Evolutionary conservation across 2,797 vertebrate species (phyloP).

Genomic region (Botia almorhae): DNA sequence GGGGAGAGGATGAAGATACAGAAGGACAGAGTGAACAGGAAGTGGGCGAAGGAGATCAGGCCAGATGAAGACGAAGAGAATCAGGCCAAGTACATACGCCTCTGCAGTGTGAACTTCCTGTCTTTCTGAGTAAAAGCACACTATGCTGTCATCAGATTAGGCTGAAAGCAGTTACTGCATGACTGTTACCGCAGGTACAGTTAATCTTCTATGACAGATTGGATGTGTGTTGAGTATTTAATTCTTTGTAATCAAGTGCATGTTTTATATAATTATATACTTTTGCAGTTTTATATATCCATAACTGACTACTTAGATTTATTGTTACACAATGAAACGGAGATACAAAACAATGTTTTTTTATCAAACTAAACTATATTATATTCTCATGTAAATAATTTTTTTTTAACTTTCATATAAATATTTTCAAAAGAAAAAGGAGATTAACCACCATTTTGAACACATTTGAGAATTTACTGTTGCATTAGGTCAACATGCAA

Average conservation of each 20-base stretch:
- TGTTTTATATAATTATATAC: not conserved
- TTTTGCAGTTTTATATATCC: not conserved
- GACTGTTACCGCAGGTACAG: not conserved
- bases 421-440: too few species aligned
- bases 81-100: slow-evolving; percentile 59
- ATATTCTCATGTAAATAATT: too few species aligned
- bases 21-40: slow-evolving; percentile 57
- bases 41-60: slow-evolving; percentile 51
- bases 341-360: too few species aligned
- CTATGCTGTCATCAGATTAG: slow-evolving; percentile 4
- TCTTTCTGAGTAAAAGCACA: slow-evolving; percentile 18
- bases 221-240: not conserved
- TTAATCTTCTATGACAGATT: not conserved
- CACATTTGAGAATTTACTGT: too few species aligned
- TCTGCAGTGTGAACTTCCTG: slow-evolving; percentile 14
- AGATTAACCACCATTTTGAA: too few species aligned
- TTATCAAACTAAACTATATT: too few species aligned
- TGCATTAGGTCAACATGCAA: too few species aligned
- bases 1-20: slow-evolving; percentile 56
- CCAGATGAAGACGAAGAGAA: slow-evolving; percentile 43
- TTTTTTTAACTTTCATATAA: too few species aligned
- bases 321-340: too few species aligned
- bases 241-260: not conserved
- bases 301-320: not conserved
- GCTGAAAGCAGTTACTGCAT: not conserved